A percentile compares a stretch with the other conserved stretches of the same genome.
Conservation (phyloP, 1,140 invertebrate species). For the Cephus cinctus region DNA sequence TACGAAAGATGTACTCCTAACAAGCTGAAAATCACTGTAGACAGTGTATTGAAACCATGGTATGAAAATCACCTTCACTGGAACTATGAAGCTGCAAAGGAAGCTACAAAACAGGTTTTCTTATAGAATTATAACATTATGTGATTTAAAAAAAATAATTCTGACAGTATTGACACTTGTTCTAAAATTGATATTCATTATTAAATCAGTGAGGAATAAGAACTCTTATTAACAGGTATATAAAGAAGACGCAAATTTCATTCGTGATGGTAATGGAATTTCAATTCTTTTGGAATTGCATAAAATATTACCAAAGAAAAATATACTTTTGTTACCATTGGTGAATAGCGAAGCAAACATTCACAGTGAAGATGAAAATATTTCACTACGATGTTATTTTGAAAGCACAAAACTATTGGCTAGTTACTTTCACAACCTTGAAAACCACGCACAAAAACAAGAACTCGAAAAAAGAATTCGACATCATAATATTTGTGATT, state of each 20-base stretch:
- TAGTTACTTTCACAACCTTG: constrained; percentile 25
- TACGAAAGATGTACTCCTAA: constrained; percentile 59
- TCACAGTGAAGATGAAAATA: constrained; percentile 19
- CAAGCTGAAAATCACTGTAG: constrained; percentile 51
- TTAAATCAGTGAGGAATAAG: too few relatives aligned
- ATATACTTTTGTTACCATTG: constrained; percentile 25
- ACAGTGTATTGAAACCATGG: constrained; percentile 21
- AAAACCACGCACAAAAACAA: too few relatives aligned
- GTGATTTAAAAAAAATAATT: too few relatives aligned
- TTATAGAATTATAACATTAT: too few relatives aligned
- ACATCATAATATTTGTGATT: too few relatives aligned
- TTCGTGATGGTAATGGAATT: constrained; percentile 25
- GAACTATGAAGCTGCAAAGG: constrained; percentile 26
- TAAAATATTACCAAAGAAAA: constrained; percentile 18
- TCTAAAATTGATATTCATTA: not conserved
- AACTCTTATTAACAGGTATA: constrained; percentile 22
- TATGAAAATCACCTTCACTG: constrained; percentile 24
- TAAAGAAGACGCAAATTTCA: constrained; percentile 23
- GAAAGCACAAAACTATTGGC: constrained; percentile 26
- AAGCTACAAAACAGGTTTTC: constrained; percentile 23
- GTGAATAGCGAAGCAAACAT: constrained; percentile 15
- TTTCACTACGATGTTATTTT: constrained; percentile 25
- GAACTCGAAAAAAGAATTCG: not conserved
- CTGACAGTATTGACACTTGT: not conserved
- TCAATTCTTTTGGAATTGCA: constrained; percentile 22